Base-by-base conservation (phyloP, 2,888 invertebrate species). In the Pilophorus perplexus region DNA sequence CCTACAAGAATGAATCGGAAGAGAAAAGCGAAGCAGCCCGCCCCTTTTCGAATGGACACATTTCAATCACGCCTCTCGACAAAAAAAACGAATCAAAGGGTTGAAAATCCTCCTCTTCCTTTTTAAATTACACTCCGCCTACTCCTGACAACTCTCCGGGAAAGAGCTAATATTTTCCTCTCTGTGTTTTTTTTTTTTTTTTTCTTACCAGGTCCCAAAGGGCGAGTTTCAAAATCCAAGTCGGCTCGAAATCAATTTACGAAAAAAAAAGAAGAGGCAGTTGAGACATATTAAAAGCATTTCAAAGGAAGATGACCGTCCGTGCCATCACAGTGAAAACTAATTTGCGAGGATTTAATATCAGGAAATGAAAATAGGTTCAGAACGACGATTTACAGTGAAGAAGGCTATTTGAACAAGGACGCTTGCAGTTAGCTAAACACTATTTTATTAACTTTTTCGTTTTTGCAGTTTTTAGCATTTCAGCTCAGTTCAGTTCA, bases 301-400 rank as follows among this genome's bases (percentile, higher is more conserved):
- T 42, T 42, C 20, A 8, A 12, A 42, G 18, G 22, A n/a, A n/a
- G n/a, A n/a, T n/a, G n/a, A n/a, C n/a, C n/a, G n/a, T n/a, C n/a
- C n/a, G n/a, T n/a, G n/a, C n/a, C n/a, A n/a, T n/a, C n/a, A n/a
- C n/a, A n/a, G n/a, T n/a, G n/a, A 44, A 44, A 44, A 16, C 44
- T 44, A 44, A 44, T 44, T 44, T 44, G 18, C 44, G 6, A 22
- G 44, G 44, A 44, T 44, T 44, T 44, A 44, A 44, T 44, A 44
- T 44, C n/a, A n/a, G n/a, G n/a, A n/a, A n/a, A n/a, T n/a, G n/a
- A n/a, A n/a, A n/a, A n/a, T n/a, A n/a, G n/a, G n/a, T n/a, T n/a
- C n/a, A n/a, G n/a, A n/a, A n/a, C n/a, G n/a, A n/a, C n/a, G n/a
- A n/a, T n/a, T n/a, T n/a, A n/a, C n/a, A n/a, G n/a, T n/a, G n/a